Evolutionary conservation across 2,888 invertebrate species (phyloP).

Genomic region (Orchesella flavescens): DNA sequence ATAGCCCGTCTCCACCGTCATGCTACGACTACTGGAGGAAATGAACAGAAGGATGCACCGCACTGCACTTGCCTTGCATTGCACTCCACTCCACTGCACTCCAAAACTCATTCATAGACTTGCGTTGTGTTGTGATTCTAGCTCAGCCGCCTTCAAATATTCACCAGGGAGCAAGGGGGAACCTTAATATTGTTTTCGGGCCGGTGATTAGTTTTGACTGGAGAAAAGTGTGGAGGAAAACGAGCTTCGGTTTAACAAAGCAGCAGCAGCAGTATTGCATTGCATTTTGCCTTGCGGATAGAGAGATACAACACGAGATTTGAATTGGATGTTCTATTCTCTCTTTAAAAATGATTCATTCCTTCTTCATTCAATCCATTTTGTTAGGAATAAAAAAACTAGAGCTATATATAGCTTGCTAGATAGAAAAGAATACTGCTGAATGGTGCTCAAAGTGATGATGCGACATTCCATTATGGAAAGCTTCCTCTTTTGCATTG

Average conservation of each 20-base stretch:
- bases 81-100: no score
- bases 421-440: not conserved
- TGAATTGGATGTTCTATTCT: not conserved
- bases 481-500: slow-evolving; percentile 8
- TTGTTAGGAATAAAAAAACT: not conserved
- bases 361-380: slow-evolving; percentile 7
- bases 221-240: slow-evolving; percentile 10
- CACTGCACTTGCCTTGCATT: not conserved
- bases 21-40: not conserved
- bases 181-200: slow-evolving; percentile 55
- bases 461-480: slow-evolving; percentile 38
- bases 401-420: no score
- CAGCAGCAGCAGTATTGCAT: not conserved
- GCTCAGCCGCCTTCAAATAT: slow-evolving; percentile 46
- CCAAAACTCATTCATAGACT: no score
- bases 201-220: slow-evolving; percentile 59
- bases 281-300: slow-evolving; percentile 1
- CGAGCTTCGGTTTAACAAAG: not conserved
- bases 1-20: no score
- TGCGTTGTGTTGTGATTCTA: slow-evolving; percentile 39
- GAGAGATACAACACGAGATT: not conserved
- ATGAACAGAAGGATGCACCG: not conserved
- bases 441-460: slow-evolving; percentile 21
- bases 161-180: slow-evolving; percentile 37
- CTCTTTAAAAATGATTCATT: slow-evolving; percentile 1